A percentile compares a stretch with the other conserved stretches of the same genome.
phyloP scores from a whole-genome alignment of 53 echinoderm and acorn worm species.

The Paelopatides confundens region DNA sequence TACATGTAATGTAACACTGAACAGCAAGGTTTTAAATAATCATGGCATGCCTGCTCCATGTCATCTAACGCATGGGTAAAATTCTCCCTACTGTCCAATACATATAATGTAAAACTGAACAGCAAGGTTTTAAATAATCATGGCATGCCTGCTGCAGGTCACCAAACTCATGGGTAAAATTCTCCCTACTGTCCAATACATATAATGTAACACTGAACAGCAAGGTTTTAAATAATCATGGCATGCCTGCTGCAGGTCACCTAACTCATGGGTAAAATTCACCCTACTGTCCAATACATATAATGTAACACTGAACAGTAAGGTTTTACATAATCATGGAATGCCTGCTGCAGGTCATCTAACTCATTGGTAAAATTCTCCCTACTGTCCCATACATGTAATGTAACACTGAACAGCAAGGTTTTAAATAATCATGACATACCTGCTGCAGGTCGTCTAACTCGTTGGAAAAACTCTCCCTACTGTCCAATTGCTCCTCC shows the following conservation, averaged over 20 bases:
- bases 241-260: too few species aligned
- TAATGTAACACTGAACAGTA: too few species aligned
- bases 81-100: constrained; percentile 80
- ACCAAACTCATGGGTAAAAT: constrained; percentile 84
- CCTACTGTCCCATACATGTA: constrained; percentile 59
- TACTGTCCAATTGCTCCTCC: constrained; percentile 83
- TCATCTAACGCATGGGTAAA: constrained; percentile 88
- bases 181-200: constrained; percentile 81
- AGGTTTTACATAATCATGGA: too few species aligned
- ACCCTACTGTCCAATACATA: constrained; percentile 83
- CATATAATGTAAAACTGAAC: too few species aligned
- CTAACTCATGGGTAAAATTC: constrained; percentile 82
- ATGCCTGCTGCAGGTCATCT: constrained; percentile 85
- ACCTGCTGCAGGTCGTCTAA: constrained; percentile 91
- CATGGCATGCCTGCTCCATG: too few species aligned
- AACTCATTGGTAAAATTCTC: constrained; percentile 87
- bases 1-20: too few species aligned
- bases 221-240: too few species aligned
- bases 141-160: too few species aligned
- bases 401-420: too few species aligned
- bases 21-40: too few species aligned
- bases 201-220: too few species aligned
- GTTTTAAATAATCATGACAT: neutral
- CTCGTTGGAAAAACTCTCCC: constrained; percentile 87
- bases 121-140: too few species aligned